A percentile compares a stretch with the other conserved stretches of the same genome.
phyloP scores from a whole-genome alignment of 2,888 invertebrate species.

The Endomychus coccineus region DNA sequence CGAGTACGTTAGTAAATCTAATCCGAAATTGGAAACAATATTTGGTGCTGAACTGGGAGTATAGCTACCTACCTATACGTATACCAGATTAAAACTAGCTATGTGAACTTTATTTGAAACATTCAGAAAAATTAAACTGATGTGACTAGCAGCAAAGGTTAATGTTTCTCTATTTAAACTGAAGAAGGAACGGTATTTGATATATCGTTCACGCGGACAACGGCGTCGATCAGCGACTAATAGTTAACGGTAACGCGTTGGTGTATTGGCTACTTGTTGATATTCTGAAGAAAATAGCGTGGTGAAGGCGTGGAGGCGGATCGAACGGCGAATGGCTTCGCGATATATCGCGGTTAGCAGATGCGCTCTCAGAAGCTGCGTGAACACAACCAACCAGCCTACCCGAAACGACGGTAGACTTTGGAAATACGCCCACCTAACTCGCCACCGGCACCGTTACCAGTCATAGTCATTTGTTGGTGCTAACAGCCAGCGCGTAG shows the following conservation, averaged over 20 bases:
- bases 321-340: conserved; percentile 37
- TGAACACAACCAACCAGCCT: conserved; percentile 42
- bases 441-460: conserved; percentile 28
- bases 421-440: conserved; percentile 34
- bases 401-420: conserved; percentile 28
- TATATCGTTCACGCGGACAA: conserved; percentile 12
- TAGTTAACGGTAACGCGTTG: conserved; percentile 24
- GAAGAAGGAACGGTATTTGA: too few relatives aligned
- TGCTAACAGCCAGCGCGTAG: conserved; percentile 19
- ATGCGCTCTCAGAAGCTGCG: conserved; percentile 37
- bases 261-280: conserved; percentile 47
- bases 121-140: too few relatives aligned
- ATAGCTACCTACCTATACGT: too few relatives aligned
- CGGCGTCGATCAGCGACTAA: conserved; percentile 4
- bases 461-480: conserved; percentile 35
- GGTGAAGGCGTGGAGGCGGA: conserved; percentile 36
- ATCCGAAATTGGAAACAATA: too few relatives aligned
- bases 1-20: too few relatives aligned
- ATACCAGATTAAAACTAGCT: too few relatives aligned
- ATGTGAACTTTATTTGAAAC: too few relatives aligned
- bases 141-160: too few relatives aligned
- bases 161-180: too few relatives aligned
- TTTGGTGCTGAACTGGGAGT: too few relatives aligned
- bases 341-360: conserved; percentile 32
- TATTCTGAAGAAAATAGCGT: conserved; percentile 30